Conservation (phyloP, 2,113 vertebrate genomes). For the Microcebus lehilahytsara region DNA sequence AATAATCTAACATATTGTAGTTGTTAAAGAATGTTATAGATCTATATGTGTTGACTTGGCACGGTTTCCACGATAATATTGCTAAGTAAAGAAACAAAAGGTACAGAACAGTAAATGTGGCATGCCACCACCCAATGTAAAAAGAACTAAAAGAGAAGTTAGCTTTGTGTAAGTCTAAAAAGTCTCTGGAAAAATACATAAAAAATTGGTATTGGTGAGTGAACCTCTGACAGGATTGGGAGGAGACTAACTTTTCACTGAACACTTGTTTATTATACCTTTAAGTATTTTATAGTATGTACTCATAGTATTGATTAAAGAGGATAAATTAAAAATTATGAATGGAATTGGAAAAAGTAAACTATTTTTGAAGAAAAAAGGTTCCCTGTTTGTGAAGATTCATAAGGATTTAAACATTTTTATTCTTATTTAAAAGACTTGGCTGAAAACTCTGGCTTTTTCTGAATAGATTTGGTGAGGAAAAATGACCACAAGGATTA, state of each 20-base stretch:
- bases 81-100: slow-evolving; percentile 2
- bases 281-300: slow-evolving; percentile 3
- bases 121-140: background rate
- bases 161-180: background rate
- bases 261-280: background rate
- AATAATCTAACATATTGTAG: background rate
- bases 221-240: background rate
- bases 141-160: slow-evolving; percentile 3
- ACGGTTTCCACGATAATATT: background rate
- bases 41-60: background rate
- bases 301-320: background rate
- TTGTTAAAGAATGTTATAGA: background rate
- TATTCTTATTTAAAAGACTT: background rate
- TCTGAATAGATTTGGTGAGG: background rate
- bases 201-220: background rate
- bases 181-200: background rate
- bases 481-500: background rate
- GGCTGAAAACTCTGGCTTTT: background rate
- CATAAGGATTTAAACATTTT: background rate
- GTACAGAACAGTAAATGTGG: background rate
- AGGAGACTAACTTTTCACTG: slow-evolving; percentile 19
- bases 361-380: background rate
- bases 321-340: background rate
- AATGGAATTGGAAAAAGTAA: background rate
- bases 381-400: background rate